phyloP scores from a whole-genome alignment of 2,797 vertebrate genomes.

The Lutjanus campechanus region DNA sequence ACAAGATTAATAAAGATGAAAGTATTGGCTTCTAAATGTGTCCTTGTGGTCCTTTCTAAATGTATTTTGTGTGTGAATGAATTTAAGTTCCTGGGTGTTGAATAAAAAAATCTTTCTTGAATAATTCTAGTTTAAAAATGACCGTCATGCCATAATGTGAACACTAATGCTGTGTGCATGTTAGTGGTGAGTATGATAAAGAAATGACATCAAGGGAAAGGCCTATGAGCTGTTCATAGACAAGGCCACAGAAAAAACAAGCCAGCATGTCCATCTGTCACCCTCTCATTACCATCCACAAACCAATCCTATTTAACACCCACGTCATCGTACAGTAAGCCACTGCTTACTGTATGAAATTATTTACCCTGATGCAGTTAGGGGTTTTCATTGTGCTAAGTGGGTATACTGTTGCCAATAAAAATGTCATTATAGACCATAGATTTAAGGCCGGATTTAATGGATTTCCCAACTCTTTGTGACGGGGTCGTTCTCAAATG shows the following conservation, averaged over 20 bases:
- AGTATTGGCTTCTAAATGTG: conserved; percentile 85
- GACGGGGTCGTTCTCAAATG: neutral
- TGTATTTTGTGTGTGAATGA: neutral
- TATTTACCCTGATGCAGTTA: conserved; percentile 18
- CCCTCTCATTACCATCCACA: conserved; percentile 50
- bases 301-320: conserved; percentile 73
- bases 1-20: conserved; percentile 89
- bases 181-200: neutral
- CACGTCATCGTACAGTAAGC: conserved; percentile 63
- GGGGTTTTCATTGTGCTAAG: neutral
- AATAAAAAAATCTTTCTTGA: neutral
- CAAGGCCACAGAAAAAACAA: conserved; percentile 30
- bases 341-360: conserved; percentile 51
- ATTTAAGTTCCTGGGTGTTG: neutral
- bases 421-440: neutral
- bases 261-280: conserved; percentile 60
- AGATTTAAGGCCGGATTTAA: neutral
- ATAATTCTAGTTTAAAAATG: neutral
- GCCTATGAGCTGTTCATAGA: neutral
- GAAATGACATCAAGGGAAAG: neutral
- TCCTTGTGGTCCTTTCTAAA: conserved; percentile 39
- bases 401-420: neutral
- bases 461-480: neutral
- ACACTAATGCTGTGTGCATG: neutral
- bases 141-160: neutral